Evolutionary conservation across 1,140 invertebrate species (phyloP).

Genomic region (Zaprionus lachaisei): DNA sequence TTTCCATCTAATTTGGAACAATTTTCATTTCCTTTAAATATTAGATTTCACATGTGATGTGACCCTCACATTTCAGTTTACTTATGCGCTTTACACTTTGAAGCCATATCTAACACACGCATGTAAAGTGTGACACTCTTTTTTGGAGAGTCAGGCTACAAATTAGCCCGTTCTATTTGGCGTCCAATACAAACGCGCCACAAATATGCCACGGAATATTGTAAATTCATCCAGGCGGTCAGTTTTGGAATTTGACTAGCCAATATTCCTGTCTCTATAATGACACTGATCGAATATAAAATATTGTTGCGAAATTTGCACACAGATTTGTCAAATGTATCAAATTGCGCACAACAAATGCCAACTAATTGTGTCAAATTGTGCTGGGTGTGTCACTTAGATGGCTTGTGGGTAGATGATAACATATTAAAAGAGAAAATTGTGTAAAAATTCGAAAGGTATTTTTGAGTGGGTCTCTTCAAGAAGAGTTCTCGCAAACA

Average conservation of each 20-base stretch:
- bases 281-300: background rate
- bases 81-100: background rate
- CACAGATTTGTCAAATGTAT: constrained; percentile 16
- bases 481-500: no score
- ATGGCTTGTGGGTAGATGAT: background rate
- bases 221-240: background rate
- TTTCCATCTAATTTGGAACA: no score
- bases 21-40: background rate
- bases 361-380: constrained; percentile 16
- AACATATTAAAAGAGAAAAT: no score
- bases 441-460: no score
- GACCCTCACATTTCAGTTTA: background rate
- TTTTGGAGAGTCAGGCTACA: background rate
- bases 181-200: background rate
- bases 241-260: background rate
- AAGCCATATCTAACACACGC: background rate
- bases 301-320: background rate
- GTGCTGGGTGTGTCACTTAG: background rate
- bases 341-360: constrained; percentile 14
- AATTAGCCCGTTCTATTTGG: background rate
- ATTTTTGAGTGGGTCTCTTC: no score
- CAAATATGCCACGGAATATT: background rate
- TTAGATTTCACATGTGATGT: background rate
- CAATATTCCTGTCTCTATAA: background rate
- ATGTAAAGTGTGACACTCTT: background rate